Conservation (phyloP, 1,140 invertebrate species). For the Bathynomus jamesi region DNA sequence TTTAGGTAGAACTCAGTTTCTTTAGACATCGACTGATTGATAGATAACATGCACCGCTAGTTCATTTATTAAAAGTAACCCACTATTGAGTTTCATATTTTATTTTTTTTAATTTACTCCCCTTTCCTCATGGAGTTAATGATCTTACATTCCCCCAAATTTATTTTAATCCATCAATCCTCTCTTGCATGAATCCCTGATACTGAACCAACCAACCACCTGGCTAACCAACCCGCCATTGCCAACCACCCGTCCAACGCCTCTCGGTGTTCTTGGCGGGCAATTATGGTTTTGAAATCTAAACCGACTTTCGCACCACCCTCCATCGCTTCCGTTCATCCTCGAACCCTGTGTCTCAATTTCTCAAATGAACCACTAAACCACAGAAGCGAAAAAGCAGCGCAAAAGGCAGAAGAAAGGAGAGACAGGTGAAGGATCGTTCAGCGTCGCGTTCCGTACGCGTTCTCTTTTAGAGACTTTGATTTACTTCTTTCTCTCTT, state of each 20-base stretch:
- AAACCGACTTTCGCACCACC: conserved; percentile 10
- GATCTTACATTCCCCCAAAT: not conserved
- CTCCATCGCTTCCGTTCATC: conserved; percentile 22
- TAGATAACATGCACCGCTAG: no score
- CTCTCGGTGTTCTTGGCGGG: no score
- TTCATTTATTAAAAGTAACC: not conserved
- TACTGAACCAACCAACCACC: conserved; percentile 29
- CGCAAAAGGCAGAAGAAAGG: conserved; percentile 66
- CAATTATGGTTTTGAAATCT: no score
- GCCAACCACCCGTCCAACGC: conserved; percentile 15
- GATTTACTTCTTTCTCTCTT: conserved; percentile 21
- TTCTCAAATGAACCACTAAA: conserved; percentile 35
- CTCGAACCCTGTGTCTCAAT: not conserved
- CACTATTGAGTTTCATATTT: not conserved
- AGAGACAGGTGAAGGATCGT: conserved; percentile 30
- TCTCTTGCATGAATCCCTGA: conserved; percentile 31
- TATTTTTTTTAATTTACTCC: not conserved
- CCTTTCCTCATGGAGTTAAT: not conserved
- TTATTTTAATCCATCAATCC: conserved; percentile 38
- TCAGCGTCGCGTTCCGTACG: conserved; percentile 14
- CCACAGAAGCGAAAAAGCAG: conserved; percentile 82
- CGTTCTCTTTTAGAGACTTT: conserved; percentile 21
- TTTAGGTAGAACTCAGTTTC: not conserved
- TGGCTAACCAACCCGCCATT: conserved; percentile 25
- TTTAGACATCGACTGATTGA: not conserved